Conservation (phyloP, 64 coral and sea anemone species). For the Catalaphyllia jardinei region DNA sequence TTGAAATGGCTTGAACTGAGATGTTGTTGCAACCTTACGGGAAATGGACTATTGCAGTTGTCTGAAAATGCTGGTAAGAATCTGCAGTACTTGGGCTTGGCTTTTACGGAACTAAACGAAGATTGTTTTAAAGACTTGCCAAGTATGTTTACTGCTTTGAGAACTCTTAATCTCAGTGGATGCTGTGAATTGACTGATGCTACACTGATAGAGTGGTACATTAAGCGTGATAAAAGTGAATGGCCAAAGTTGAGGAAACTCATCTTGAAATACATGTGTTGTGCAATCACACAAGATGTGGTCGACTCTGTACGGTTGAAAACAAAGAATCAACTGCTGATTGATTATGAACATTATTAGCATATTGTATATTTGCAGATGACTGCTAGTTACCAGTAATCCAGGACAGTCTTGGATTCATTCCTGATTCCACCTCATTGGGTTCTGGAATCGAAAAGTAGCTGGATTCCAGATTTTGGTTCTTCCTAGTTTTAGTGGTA, state of each 20-base stretch:
- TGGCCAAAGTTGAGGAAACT: slow-evolving; percentile 23
- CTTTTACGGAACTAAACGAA: too few relatives aligned
- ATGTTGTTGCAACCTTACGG: neutral
- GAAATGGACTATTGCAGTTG: neutral
- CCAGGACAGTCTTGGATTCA: too few relatives aligned
- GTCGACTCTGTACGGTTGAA: neutral
- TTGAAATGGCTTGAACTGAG: slow-evolving; percentile 9
- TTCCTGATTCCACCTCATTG: too few relatives aligned
- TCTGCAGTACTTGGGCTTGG: neutral
- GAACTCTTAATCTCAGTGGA: slow-evolving; percentile 11
- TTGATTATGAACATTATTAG: neutral
- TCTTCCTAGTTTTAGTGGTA: too few relatives aligned
- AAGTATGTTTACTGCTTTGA: neutral
- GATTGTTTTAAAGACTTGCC: neutral
- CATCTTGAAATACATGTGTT: neutral
- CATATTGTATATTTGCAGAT: too few relatives aligned
- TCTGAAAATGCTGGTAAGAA: neutral
- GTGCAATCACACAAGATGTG: neutral
- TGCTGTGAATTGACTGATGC: neutral
- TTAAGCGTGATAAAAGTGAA: neutral
- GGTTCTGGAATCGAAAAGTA: too few relatives aligned
- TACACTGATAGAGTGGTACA: neutral
- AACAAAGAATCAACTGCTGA: slow-evolving; percentile 17
- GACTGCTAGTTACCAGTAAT: too few relatives aligned
- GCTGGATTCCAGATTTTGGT: too few relatives aligned